Evolutionary conservation across 2,113 vertebrate species (phyloP), one percentile per base, ranked within the genome.

Genomic region (Macrotus californicus): DNA sequence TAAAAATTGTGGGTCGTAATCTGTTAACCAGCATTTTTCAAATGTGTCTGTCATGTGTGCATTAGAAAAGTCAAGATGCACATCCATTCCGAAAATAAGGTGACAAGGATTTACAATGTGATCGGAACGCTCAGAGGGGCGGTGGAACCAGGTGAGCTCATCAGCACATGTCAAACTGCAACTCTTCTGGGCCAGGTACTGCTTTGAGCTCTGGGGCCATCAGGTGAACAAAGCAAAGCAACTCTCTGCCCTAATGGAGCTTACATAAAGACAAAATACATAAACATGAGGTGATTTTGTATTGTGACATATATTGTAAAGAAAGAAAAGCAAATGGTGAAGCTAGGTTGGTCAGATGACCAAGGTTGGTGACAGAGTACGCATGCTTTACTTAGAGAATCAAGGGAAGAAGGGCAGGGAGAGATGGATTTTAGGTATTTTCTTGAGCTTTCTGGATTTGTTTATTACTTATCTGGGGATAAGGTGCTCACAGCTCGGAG

Each of bases 101-200:
- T 99, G 93, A 99, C 98, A 64, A 98, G 99, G 96, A 99, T 99
- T 98, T 99, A 99, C 97, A 99, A 99, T 7, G 99, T 99, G 79
- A 99, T 99, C 61, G 99, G 99, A 36, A 98, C 97, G 91, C 98
- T 99, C 92, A 98, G 96, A 98, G 99, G 99, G 87, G 96, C 98
- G 7, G 94, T 98, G 87, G 99, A 99, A 96, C 99, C 99, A 99
- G 99, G 99, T 99, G 98, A 96, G 90, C 50, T 11, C 18, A 72
- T 88, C 19, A 26, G 10, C 34, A 72, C 16, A 29, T 46, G 81
- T 7, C 14, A 15, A 18, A 36, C 0, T 19, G 2, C 39, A 59
- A 22, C 24, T 34, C 2, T 52, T 56, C 16, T 4, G 12, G 59
- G 13, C 2, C 41, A 14, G 1, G 41, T 3, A 34, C 50, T 26